These are phyloP conservation scores for Poecilobothrus nobilitatus DNA, from an alignment of 2,888 invertebrate genomes.

Conservation along the genomic window DNA sequence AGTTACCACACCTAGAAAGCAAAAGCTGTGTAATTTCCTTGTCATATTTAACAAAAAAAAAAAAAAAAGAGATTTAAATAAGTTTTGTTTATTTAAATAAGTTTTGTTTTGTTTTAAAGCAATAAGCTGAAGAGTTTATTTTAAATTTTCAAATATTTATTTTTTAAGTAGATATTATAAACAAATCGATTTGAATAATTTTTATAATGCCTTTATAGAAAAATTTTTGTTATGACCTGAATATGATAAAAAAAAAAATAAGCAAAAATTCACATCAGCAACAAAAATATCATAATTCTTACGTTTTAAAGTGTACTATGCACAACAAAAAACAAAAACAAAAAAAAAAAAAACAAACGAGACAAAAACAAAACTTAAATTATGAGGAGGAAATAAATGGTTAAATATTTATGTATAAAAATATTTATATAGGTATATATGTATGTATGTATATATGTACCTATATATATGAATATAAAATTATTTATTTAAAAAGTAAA, in stretches of 20 bases:
- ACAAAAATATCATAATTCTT: background rate
- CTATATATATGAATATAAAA: background rate
- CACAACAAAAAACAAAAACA: background rate
- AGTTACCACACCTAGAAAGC: too few relatives aligned
- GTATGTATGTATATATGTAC: background rate
- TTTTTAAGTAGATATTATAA: too few relatives aligned
- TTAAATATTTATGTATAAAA: background rate
- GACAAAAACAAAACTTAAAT: background rate
- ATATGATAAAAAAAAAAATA: background rate
- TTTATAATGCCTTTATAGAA: too few relatives aligned
- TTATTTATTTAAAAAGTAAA: background rate
- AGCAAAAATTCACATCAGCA: background rate
- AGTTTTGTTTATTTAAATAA: too few relatives aligned
- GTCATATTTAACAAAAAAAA: too few relatives aligned
- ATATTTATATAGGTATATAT: background rate
- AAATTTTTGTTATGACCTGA: background rate
- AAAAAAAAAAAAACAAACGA: background rate
- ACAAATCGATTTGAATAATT: too few relatives aligned
- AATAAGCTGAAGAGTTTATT: too few relatives aligned
- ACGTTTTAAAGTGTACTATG: background rate
- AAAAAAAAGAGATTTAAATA: too few relatives aligned
- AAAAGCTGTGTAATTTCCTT: too few relatives aligned
- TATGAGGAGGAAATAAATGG: background rate
- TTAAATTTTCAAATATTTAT: too few relatives aligned
- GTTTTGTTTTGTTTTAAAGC: too few relatives aligned